Conservation (phyloP, 2,888 invertebrate genomes). For the Helobdella robusta region DNA sequence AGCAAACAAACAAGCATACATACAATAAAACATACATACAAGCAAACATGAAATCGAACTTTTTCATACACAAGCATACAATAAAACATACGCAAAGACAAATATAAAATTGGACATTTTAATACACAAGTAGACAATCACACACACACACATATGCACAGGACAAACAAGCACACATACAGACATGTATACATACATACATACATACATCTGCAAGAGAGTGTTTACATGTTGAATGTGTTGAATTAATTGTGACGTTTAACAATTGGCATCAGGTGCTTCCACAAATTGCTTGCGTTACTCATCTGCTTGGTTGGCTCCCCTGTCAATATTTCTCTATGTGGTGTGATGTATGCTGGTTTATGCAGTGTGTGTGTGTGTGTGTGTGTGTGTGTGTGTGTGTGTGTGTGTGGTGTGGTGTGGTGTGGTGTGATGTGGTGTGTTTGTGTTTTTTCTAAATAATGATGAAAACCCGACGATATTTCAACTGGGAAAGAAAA, state of each 20-base stretch:
- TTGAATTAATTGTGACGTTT: no score
- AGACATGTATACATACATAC: not conserved
- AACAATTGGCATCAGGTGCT: no score
- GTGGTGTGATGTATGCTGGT: no score
- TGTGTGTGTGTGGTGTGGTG: no score
- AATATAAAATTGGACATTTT: not conserved
- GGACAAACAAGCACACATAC: not conserved
- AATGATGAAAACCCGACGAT: no score
- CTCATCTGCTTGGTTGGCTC: no score
- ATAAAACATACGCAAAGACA: not conserved
- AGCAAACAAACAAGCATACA: not conserved
- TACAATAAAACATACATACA: not conserved
- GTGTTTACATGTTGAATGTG: no score
- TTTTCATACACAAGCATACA: not conserved
- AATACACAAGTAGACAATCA: not conserved
- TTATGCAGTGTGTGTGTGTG: slow-evolving; percentile 11
- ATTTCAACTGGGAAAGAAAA: no score
- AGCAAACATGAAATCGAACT: not conserved
- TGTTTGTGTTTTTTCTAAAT: slow-evolving; percentile 7
- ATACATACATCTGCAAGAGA: not conserved
- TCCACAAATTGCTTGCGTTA: no score
- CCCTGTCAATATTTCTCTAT: no score
- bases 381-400: slow-evolving; percentile 16
- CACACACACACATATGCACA: slow-evolving; percentile 3
- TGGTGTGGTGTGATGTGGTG: not conserved